Conservation (phyloP, 2,888 invertebrate genomes). For the Drosophila dives region DNA sequence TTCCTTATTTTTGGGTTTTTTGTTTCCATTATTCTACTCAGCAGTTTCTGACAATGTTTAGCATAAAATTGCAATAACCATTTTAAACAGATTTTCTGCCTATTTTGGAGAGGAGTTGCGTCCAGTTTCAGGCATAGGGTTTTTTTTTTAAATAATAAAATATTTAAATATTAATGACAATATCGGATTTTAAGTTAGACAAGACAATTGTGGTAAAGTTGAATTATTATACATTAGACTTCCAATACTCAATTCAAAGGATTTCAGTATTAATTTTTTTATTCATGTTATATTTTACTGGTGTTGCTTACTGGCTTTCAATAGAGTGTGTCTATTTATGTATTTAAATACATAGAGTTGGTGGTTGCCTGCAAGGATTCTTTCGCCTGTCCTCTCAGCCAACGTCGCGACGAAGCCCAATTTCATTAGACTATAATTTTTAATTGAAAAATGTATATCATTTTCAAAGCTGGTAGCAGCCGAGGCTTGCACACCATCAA, state of each 20-base stretch:
- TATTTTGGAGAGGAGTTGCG: conserved; percentile 34
- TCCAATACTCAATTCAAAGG: not conserved
- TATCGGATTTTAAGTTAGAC: conserved; percentile 11
- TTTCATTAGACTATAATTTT: conserved; percentile 78
- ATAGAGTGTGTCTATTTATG: not conserved
- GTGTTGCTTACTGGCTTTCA: not conserved
- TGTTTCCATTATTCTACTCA: conserved; percentile 26
- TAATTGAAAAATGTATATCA: conserved; percentile 79
- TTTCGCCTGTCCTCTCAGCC: conserved; percentile 14
- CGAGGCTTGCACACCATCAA: conserved; percentile 25
- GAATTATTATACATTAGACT: not conserved
- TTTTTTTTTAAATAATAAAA: conserved; percentile 41
- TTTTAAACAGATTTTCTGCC: conserved; percentile 72
- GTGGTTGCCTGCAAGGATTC: conserved; percentile 1
- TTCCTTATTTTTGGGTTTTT: conserved; percentile 14
- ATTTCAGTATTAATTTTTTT: not conserved
- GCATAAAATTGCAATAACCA: conserved; percentile 77
- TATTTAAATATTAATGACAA: conserved; percentile 52
- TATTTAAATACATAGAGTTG: not conserved
- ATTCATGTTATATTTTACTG: not conserved
- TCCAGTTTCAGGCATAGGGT: conserved; percentile 15
- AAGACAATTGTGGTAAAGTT: not conserved
- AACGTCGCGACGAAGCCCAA: conserved; percentile 53
- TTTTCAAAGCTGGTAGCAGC: conserved; percentile 45
- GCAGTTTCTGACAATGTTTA: conserved; percentile 54